Percentiles rank a stretch among this genome's conserved stretches.
phyloP scores from a whole-genome alignment of 1,140 invertebrate species.

The Carposina sasakii region DNA sequence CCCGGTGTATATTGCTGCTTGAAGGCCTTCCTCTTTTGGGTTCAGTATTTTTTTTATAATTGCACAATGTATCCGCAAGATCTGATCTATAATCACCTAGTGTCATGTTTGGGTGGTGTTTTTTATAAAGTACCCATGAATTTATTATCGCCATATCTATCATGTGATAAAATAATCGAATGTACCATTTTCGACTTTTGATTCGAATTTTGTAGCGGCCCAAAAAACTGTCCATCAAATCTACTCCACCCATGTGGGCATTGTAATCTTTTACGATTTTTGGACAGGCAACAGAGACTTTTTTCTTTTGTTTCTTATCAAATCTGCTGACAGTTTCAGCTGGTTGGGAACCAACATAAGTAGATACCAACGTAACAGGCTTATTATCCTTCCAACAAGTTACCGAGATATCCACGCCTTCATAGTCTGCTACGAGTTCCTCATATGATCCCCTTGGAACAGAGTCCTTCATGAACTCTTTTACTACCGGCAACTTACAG shows the following conservation, averaged over 20 bases:
- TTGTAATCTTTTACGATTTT: slow-evolving; percentile 54
- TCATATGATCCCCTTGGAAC: slow-evolving; percentile 10
- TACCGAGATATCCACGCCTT: slow-evolving; percentile 14
- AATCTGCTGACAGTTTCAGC: slow-evolving; percentile 26
- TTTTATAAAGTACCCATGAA: slow-evolving; percentile 37
- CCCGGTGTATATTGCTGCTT: slow-evolving; percentile 15
- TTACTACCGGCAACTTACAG: slow-evolving; percentile 3
- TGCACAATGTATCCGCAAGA: slow-evolving; percentile 36
- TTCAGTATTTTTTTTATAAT: slow-evolving; percentile 13
- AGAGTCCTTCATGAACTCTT: slow-evolving; percentile 5
- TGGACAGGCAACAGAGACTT: slow-evolving; percentile 42
- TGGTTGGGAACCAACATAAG: slow-evolving; percentile 32
- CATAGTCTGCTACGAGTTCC: slow-evolving; percentile 3
- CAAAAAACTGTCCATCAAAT: slow-evolving; percentile 44
- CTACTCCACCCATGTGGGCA: slow-evolving; percentile 12
- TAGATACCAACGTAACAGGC: slow-evolving; percentile 34
- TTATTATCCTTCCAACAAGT: slow-evolving; percentile 32
- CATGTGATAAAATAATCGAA: slow-evolving; percentile 37
- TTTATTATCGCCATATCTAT: slow-evolving; percentile 29
- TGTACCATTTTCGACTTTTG: slow-evolving; percentile 31
- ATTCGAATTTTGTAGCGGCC: slow-evolving; percentile 41
- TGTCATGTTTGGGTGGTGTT: slow-evolving; percentile 34
- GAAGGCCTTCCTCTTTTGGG: slow-evolving; percentile 21
- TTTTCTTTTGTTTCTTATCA: slow-evolving; percentile 27
- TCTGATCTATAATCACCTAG: slow-evolving; percentile 43